Base-by-base conservation (phyloP, 2,113 vertebrate species). In the Rhinopomastus cyanomelas region DNA sequence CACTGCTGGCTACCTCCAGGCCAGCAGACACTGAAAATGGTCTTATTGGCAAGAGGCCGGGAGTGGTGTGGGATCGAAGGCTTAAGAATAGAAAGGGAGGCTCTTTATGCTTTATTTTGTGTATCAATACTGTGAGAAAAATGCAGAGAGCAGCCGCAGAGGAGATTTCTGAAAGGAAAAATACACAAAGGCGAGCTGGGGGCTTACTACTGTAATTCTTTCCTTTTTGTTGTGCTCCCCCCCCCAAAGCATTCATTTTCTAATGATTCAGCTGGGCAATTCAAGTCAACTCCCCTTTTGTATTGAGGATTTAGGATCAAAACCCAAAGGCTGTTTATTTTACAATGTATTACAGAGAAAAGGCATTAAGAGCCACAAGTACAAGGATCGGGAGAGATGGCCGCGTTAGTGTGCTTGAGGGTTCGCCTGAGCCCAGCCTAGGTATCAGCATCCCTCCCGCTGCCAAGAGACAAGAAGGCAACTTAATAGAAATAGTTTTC, bases 401-500 rank as follows among this genome's bases (percentile, higher is more conserved):
- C 78, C n/a, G 88, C 92, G 89, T 97, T 68, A 97, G 91, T 92
- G 75, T 56, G 95, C 95, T 94, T 68, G 22, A 87, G 91, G 94
- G 86, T 95, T 94, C 81, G 46, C 74, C 88, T 92, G 67, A 92
- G 82, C 81, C 93, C 95, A 11, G 92, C 36, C 6, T 77, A 84
- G 89, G 94, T 62, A 87, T 77, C 89, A 73, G 60, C 94, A 81
- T 91, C 93, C 89, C 80, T 88, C 93, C 93, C 1, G 30, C 93
- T 3, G 32, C 84, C 95, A 82, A 51, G 64, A 95, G 93, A 95
- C 95, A 92, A 94, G 91, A 93, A 97, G 95, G 96, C 94, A 95
- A 96, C 96, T 96, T 96, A 96, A 97, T 90, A 96, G 95, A 95
- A 97, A 96, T 81, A 16, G 81, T 95, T 92, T 93, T 95, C 95